Evolutionary conservation across 2,888 invertebrate genomes (phyloP).

Genomic region (Balanococcus diminutus): DNA sequence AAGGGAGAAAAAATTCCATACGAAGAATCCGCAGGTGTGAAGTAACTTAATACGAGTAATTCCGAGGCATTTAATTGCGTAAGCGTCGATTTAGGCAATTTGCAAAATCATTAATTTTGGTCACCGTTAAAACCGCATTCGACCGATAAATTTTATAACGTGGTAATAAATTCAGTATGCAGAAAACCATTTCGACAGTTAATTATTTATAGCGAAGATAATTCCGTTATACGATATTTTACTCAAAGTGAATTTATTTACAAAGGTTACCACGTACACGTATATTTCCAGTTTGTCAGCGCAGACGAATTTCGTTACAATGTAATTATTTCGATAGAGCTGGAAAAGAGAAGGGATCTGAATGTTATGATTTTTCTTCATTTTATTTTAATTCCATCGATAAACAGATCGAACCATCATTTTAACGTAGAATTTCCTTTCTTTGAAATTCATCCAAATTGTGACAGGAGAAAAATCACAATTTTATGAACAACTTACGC

Average conservation of each 20-base stretch:
- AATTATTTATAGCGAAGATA: slow-evolving; percentile 32
- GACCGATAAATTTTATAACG: slow-evolving; percentile 33
- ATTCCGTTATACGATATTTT: slow-evolving; percentile 9
- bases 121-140: slow-evolving; percentile 9
- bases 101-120: slow-evolving; percentile 31
- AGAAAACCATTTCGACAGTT: slow-evolving; percentile 21
- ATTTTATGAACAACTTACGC: too few relatives aligned
- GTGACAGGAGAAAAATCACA: too few relatives aligned
- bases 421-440: too few relatives aligned
- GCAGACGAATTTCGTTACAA: not conserved
- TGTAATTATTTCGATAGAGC: not conserved
- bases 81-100: slow-evolving; percentile 24
- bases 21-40: not conserved
- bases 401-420: not conserved
- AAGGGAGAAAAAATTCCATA: not conserved
- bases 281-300: slow-evolving; percentile 12
- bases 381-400: not conserved
- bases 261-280: slow-evolving; percentile 10
- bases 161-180: slow-evolving; percentile 31
- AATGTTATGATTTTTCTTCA: not conserved
- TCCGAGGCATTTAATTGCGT: not conserved
- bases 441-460: too few relatives aligned
- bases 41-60: slow-evolving; percentile 17
- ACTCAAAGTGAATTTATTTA: not conserved
- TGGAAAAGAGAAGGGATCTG: not conserved